A percentile compares a stretch with the other conserved stretches of the same genome.
Conservation (phyloP, 2,888 invertebrate genomes). For the Esperia sulphurella region DNA sequence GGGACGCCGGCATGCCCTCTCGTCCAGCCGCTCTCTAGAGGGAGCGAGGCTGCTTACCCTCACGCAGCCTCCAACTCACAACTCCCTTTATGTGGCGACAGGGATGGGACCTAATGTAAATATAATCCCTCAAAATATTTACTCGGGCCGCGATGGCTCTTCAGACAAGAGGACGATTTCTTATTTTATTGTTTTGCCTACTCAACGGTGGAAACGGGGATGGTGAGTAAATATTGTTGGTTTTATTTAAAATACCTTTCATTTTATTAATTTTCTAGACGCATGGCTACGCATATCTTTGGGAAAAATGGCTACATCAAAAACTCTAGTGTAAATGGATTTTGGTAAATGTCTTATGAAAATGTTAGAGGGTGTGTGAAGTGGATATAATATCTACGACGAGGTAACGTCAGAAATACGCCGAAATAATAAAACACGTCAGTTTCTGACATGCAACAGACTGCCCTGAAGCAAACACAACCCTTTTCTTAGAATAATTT, state of each 20-base stretch:
- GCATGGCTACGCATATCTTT: constrained; percentile 33
- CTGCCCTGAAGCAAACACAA: background rate
- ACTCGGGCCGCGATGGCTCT: constrained; percentile 65
- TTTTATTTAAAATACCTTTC: constrained; percentile 34
- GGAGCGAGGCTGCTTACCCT: constrained; percentile 10
- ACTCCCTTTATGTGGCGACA: constrained; percentile 31
- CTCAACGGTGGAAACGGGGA: constrained; percentile 47
- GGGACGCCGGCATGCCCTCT: constrained; percentile 41
- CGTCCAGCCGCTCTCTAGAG: constrained; percentile 9
- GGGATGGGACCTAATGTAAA: constrained; percentile 68
- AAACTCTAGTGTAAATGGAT: too few relatives aligned
- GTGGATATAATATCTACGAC: too few relatives aligned
- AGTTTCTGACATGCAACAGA: background rate
- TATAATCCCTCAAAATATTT: constrained; percentile 50
- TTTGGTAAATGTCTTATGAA: too few relatives aligned
- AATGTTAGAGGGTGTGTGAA: too few relatives aligned
- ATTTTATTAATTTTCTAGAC: constrained; percentile 28
- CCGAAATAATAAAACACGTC: background rate
- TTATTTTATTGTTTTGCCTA: constrained; percentile 60
- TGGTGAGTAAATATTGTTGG: constrained; percentile 61
- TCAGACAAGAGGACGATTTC: constrained; percentile 48
- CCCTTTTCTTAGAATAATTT: background rate
- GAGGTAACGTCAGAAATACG: too few relatives aligned
- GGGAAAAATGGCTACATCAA: background rate
- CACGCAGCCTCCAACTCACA: constrained; percentile 24